These are phyloP conservation scores for Parnassius mnemosyne DNA, from an alignment of 2,888 invertebrate species.

Conservation along the genomic window DNA sequence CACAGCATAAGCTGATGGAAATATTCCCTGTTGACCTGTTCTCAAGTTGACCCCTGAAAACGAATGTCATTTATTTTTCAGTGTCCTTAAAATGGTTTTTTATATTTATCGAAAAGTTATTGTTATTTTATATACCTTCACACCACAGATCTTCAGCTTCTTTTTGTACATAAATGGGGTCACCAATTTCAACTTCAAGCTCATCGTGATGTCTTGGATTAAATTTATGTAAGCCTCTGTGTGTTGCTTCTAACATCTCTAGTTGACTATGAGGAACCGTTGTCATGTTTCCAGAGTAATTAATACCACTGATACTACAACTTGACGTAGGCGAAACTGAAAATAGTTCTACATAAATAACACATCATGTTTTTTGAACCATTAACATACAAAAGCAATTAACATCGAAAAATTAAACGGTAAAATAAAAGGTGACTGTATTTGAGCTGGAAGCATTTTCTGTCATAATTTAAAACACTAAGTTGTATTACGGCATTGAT, in stretches of 20 bases:
- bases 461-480: constrained; percentile 2
- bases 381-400: neutral
- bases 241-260: constrained; percentile 95
- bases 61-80: neutral
- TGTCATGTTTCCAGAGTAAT: constrained; percentile 83
- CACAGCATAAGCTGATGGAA: constrained; percentile 98
- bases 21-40: constrained; percentile 95
- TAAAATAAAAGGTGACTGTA: neutral
- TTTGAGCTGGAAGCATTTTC: constrained; percentile 12
- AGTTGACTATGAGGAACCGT: constrained; percentile 89
- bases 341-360: constrained; percentile 32
- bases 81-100: too few species aligned
- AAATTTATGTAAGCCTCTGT: constrained; percentile 97
- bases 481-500: constrained; percentile 2
- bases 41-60: constrained; percentile 93
- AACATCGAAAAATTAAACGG: neutral
- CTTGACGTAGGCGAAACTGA: constrained; percentile 81
- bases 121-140: constrained; percentile 84
- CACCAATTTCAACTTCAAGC: constrained; percentile 97
- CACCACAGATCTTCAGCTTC: constrained; percentile 99
- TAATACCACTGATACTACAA: constrained; percentile 75
- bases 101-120: neutral
- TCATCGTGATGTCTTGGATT: constrained; percentile 97
- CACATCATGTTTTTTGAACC: constrained; percentile 5
- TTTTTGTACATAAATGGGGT: constrained; percentile 97